Base-by-base conservation (phyloP, 2,113 vertebrate genomes). In the Phalacrocorax aristotelis region DNA sequence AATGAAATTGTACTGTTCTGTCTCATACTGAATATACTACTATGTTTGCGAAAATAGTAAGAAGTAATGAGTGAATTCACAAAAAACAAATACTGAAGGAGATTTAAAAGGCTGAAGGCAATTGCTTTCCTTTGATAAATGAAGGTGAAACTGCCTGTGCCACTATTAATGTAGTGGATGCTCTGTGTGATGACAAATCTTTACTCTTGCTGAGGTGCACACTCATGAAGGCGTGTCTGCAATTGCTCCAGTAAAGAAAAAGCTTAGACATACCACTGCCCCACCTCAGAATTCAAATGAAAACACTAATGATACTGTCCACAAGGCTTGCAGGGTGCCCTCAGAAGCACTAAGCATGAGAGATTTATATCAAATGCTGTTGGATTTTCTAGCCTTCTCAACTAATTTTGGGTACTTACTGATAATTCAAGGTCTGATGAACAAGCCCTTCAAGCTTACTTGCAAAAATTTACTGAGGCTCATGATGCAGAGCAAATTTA, bases 401-500 rank as follows among this genome's bases (percentile, higher is more conserved):
- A 62, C 62, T 87, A 75, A 86, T 94, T 96, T 87, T 68, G 49
- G 11, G 42, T 52, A 72, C 77, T 93, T 68, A 82, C 38, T 92
- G 66, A 44, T 94, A 83, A 94, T 87, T 94, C 93, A 88, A 88
- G 78, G 48, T 95, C 90, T 91, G 44, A 15, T 91, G 83, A 95
- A n/a, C 52, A 93, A 94, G 55, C 20, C 74, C 71, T 97, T 95
- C 93, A 92, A 95, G 78, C 62, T 83, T 83, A 69, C 83, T 93
- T 89, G 40, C 13, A 61, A 75, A 96, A 96, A 91, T 75, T 85
- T 83, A 80, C 74, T 48, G 51, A 86, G 49, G n/a, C 22, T 95
- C 32, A 26, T 69, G 65, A 72, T 70, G 46, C 62, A 82, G 13
- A 92, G 49, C 20, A 61, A 64, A 72, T 38, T 19, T 21, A 5